These are phyloP conservation scores for Amphiprion percula DNA, from an alignment of 2,113 vertebrate species.

Conservation along the genomic window DNA sequence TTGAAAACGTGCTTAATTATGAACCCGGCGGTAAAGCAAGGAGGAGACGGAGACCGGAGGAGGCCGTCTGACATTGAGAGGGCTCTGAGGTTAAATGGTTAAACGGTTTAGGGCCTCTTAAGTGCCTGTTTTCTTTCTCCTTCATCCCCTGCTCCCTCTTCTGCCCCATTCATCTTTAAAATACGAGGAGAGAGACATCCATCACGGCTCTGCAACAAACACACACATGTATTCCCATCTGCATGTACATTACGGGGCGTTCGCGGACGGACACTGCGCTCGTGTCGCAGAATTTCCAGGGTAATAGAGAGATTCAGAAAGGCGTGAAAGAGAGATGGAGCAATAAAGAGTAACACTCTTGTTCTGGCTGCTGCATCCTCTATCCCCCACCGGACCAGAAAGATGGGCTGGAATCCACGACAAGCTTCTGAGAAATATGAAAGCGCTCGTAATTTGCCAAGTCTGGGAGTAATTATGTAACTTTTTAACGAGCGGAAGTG, in stretches of 20 bases:
- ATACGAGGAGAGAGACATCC: slow-evolving; percentile 68
- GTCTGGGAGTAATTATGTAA: slow-evolving; percentile 44
- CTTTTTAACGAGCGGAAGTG: slow-evolving; percentile 41
- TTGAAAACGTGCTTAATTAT: slow-evolving; percentile 15
- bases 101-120: slow-evolving; percentile 71
- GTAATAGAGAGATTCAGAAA: slow-evolving; percentile 65
- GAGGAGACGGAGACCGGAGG: slow-evolving; percentile 25
- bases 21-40: background rate
- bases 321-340: slow-evolving; percentile 75
- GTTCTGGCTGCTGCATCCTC: slow-evolving; percentile 54
- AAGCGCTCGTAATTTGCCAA: slow-evolving; percentile 42
- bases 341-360: slow-evolving; percentile 62
- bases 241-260: slow-evolving; percentile 24
- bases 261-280: slow-evolving; percentile 35
- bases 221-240: slow-evolving; percentile 15
- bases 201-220: slow-evolving; percentile 55
- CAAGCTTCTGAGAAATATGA: slow-evolving; percentile 46
- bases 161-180: slow-evolving; percentile 64
- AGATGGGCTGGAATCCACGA: slow-evolving; percentile 42
- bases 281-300: slow-evolving; percentile 47
- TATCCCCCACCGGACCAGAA: slow-evolving; percentile 46
- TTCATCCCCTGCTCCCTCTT: slow-evolving; percentile 23
- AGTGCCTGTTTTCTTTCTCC: slow-evolving; percentile 51
- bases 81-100: slow-evolving; percentile 68
- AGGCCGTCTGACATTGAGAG: slow-evolving; percentile 53